Evolutionary conservation across 2,797 vertebrate genomes (phyloP).

Genomic region (Aselliscus stoliczkanus): DNA sequence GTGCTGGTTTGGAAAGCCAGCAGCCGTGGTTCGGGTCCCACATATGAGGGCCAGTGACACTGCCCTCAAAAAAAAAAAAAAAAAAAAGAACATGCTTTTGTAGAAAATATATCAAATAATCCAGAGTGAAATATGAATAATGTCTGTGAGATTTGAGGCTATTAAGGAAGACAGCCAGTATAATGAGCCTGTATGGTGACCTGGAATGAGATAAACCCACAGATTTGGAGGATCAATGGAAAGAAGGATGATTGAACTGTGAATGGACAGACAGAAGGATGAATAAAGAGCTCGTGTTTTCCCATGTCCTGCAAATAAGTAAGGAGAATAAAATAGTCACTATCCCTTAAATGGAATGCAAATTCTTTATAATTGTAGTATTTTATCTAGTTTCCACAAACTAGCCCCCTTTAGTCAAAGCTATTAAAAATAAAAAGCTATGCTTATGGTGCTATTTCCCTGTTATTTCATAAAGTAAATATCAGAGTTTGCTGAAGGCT

Average conservation of each 20-base stretch:
- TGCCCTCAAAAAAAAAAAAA: no score
- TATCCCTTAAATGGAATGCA: not conserved
- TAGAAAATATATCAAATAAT: not conserved
- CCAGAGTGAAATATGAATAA: not conserved
- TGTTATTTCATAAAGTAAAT: slow-evolving; percentile 92
- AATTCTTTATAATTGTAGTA: slow-evolving; percentile 35
- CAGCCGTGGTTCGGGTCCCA: no score
- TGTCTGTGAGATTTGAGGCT: not conserved
- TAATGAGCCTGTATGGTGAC: not conserved
- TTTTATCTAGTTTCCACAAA: not conserved
- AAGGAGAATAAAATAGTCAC: not conserved
- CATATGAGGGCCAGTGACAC: no score
- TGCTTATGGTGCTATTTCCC: slow-evolving; percentile 85
- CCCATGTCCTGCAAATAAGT: not conserved
- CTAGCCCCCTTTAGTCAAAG: not conserved
- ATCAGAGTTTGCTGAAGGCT: slow-evolving; percentile 87
- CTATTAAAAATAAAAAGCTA: slow-evolving; percentile 39
- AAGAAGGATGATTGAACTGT: not conserved
- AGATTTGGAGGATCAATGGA: not conserved
- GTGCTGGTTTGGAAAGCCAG: no score
- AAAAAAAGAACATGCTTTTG: no score
- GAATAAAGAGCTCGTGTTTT: not conserved
- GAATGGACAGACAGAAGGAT: not conserved
- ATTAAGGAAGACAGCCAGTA: not conserved
- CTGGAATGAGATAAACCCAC: not conserved